Conservation (phyloP, 2,113 vertebrate genomes). For the Felis catus region DNA sequence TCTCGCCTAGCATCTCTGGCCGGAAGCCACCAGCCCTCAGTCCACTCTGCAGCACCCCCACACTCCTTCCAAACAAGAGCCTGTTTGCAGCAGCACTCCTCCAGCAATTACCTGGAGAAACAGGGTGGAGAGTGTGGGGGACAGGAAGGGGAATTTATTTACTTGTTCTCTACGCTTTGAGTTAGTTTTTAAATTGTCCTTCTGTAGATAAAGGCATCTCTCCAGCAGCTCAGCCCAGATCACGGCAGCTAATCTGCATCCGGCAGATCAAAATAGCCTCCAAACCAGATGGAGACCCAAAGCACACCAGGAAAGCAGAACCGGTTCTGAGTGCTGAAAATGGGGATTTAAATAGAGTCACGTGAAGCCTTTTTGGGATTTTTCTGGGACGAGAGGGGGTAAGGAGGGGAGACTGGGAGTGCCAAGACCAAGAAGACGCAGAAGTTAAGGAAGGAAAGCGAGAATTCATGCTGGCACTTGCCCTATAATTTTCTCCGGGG, state of each 20-base stretch:
- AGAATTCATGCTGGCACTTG: neutral
- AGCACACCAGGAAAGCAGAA: conserved; percentile 35
- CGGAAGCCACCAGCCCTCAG: neutral
- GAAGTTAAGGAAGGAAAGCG: neutral
- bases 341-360: conserved; percentile 54
- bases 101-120: conserved; percentile 76
- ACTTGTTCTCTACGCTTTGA: conserved; percentile 75
- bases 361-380: conserved; percentile 52
- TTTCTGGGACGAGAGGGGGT: conserved; percentile 44
- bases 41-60: conserved; percentile 25
- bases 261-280: conserved; percentile 63
- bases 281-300: conserved; percentile 71
- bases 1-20: neutral
- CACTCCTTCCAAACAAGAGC: conserved; percentile 56
- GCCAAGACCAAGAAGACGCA: neutral
- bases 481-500: neutral
- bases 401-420: neutral
- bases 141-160: conserved; percentile 70
- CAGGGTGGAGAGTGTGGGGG: conserved; percentile 30
- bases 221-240: conserved; percentile 54
- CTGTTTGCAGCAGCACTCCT: conserved; percentile 57
- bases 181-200: conserved; percentile 66
- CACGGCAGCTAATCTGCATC: conserved; percentile 43
- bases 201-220: conserved; percentile 58
- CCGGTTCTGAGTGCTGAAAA: neutral